Base-by-base conservation (phyloP, 2,113 vertebrate genomes). In the Atractosteus spatula region DNA sequence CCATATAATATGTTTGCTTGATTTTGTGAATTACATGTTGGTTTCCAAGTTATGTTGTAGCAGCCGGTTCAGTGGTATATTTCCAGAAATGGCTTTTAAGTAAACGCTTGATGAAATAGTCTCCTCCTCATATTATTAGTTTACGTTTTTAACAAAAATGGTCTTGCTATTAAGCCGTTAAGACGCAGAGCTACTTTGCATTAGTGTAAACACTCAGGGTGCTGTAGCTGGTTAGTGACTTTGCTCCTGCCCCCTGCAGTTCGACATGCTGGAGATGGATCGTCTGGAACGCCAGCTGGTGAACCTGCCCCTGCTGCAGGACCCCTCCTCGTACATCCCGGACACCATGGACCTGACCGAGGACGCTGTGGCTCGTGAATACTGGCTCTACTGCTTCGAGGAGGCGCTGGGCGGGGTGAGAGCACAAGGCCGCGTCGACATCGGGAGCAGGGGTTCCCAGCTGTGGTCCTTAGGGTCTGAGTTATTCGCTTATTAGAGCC, bases 221-320 rank as follows among this genome's bases (percentile, higher is more conserved):
- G 29, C 29, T 29, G 29, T 29, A 29, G 29, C 29, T 29, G 29
- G 29, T 29, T 29, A 1, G 29, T 29, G 29, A 29, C 29, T 29
- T 4, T 75, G 47, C 70, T 11, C 69, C 13, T 16, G 65, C 68
- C 66, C 29, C 29, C 3, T 76, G 4, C 75, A 99, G 97, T 99
- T 99, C 78, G 97, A 98, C 88, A 94, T 99, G 92, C 74, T 99
- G 74, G 97, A 99, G 80, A 99, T 99, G 97, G 97, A 99, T 75
- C 94, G 97, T 14, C 84, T 99, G 80, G 97, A 99, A 79, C 89
- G 96, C 64, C 91, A 95, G 0, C 89, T 99, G 44, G 96, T 98
- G 42, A 96, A 95, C 72, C 90, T 99, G 13, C 97, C 97, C 0
- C 91, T 99, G 77, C 94, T 99, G 14, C 92, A 92, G 79, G 96